A percentile compares a stretch with the other conserved stretches of the same genome.
Conservation (phyloP, 2,888 invertebrate species). For the Volucella bombylans region DNA sequence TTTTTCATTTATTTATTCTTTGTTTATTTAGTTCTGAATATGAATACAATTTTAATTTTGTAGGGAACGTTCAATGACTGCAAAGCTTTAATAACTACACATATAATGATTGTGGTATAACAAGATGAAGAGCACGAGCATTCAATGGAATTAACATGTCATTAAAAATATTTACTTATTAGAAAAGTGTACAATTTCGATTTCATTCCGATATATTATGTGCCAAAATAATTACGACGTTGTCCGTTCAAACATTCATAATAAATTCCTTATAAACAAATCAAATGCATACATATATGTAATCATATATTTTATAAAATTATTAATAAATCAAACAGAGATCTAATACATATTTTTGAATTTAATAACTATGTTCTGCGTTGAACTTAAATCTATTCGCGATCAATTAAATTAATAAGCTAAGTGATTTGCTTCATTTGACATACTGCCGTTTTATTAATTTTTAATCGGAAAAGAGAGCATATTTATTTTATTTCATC, state of each 20-base stretch:
- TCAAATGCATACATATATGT: slow-evolving; percentile 31
- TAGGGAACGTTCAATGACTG: slow-evolving; percentile 57
- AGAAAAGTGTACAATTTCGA: slow-evolving; percentile 33
- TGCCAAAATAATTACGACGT: slow-evolving; percentile 18
- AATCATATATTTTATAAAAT: slow-evolving; percentile 26
- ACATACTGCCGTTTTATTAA: not conserved
- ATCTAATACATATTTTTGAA: slow-evolving; percentile 33
- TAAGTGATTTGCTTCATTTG: not conserved
- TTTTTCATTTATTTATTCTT: slow-evolving; percentile 44
- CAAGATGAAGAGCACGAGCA: slow-evolving; percentile 46
- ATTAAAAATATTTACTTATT: slow-evolving; percentile 18
- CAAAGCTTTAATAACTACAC: slow-evolving; percentile 57
- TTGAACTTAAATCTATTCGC: not conserved
- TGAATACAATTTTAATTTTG: slow-evolving; percentile 63
- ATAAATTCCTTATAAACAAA: slow-evolving; percentile 10
- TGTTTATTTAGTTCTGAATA: slow-evolving; percentile 40
- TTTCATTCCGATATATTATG: slow-evolving; percentile 49
- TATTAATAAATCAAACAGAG: slow-evolving; percentile 51
- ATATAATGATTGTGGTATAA: slow-evolving; percentile 46
- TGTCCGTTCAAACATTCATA: slow-evolving; percentile 29
- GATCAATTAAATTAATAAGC: slow-evolving; percentile 27
- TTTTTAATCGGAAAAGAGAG: slow-evolving; percentile 29
- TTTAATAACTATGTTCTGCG: slow-evolving; percentile 8
- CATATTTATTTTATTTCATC: slow-evolving; percentile 34
- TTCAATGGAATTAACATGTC: slow-evolving; percentile 36